Conservation (phyloP, 2,113 vertebrate genomes). For the Rhagologus leucostigma region DNA sequence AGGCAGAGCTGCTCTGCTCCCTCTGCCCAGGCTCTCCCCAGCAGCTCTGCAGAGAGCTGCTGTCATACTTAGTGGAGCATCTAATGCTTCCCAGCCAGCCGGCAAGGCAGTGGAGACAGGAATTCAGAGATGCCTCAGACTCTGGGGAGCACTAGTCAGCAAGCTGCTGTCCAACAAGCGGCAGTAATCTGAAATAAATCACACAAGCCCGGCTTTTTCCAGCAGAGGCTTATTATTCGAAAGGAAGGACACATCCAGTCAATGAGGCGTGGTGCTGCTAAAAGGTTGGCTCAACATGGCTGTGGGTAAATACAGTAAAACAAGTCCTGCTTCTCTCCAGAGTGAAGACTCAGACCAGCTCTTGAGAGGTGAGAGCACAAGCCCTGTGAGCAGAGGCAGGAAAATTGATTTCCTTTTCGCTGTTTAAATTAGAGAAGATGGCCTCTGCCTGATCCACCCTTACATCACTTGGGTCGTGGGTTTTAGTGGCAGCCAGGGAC, state of each 20-base stretch:
- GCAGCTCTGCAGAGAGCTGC: constrained; percentile 1
- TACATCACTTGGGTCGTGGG: not conserved
- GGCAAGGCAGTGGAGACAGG: not conserved
- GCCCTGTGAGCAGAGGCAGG: not conserved
- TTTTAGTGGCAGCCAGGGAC: not conserved
- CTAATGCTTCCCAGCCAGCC: constrained; percentile 32
- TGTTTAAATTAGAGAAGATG: not conserved
- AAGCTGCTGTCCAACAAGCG: constrained; percentile 36
- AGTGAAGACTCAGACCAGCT: not conserved
- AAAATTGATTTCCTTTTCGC: not conserved
- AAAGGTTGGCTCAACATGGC: not conserved
- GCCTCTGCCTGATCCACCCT: not conserved
- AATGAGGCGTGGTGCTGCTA: constrained; percentile 30
- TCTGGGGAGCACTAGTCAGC: constrained; percentile 52
- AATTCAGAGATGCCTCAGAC: constrained; percentile 28
- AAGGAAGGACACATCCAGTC: constrained; percentile 27
- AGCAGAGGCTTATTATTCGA: not conserved
- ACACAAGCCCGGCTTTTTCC: not conserved
- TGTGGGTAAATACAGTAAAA: constrained; percentile 13
- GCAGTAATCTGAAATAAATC: constrained; percentile 60
- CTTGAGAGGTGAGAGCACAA: not conserved
- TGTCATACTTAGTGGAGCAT: constrained; percentile 55
- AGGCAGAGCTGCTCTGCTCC: not conserved
- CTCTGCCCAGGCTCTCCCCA: not conserved
- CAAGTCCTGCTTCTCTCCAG: not conserved